Percentiles rank a stretch among this genome's conserved stretches.
These are phyloP conservation scores for Thymelicus acteon DNA, from an alignment of 2,888 invertebrate genomes.

Conservation along the genomic window DNA sequence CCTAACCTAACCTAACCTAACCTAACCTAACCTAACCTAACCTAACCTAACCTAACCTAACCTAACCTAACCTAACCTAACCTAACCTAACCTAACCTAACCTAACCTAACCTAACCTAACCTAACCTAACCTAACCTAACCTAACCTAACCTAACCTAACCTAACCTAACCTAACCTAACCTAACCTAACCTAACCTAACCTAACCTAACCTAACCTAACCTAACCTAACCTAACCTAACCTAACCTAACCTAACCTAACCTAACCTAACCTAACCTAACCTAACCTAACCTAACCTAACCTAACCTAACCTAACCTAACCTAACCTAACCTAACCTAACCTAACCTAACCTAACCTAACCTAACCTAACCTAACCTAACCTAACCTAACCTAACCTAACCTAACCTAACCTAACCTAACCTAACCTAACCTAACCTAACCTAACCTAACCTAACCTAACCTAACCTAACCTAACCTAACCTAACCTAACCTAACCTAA, in stretches of 20 bases:
- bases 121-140: conserved; percentile 47
- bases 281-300: conserved; percentile 47
- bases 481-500: conserved; percentile 47
- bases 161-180: conserved; percentile 47
- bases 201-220: conserved; percentile 47
- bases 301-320: conserved; percentile 47
- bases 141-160: conserved; percentile 47
- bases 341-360: conserved; percentile 47
- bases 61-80: conserved; percentile 47
- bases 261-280: conserved; percentile 47
- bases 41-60: conserved; percentile 47
- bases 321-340: conserved; percentile 47
- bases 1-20: conserved; percentile 47
- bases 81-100: conserved; percentile 47
- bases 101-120: conserved; percentile 47
- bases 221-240: conserved; percentile 47
- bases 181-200: conserved; percentile 47
- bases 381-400: conserved; percentile 47
- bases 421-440: conserved; percentile 47
- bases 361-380: conserved; percentile 47
- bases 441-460: conserved; percentile 47
- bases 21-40: conserved; percentile 47
- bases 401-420: conserved; percentile 47
- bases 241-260: conserved; percentile 47
- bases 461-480: conserved; percentile 47